Base-by-base conservation (phyloP, 2,888 invertebrate genomes). In the Carpatolechia fugitivella region DNA sequence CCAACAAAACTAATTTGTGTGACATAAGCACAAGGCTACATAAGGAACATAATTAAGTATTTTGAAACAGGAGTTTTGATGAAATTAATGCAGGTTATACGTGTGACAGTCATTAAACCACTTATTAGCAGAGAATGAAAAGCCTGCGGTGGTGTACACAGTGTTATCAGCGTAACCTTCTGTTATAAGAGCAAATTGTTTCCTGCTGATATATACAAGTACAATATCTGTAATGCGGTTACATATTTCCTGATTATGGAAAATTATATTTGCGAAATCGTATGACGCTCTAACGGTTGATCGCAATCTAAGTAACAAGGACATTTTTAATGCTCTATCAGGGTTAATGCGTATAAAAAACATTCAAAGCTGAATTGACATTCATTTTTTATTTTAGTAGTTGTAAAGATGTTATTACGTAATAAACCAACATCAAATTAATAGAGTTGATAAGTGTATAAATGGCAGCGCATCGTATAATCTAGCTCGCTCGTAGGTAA, bases 111-210 rank as follows among this genome's bases (percentile, higher is more conserved):
- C 1, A 20, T 20, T 18, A 18, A 18, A 18, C 7, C 11, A 41
- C n/a, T 41, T 30, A 30, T 48, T 48, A 14, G 18, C 11, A 7
- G 30, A 31, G 49, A 49, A 35, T 35, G 35, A 35, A 20, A 36
- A 14, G n/a, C 3, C 31, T 3, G 30, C 10, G 30, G 29, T 6
- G 7, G 16, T 36, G 13, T 29, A 51, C 35, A 38, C 47, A 38
- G 69, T 69, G 79, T 85, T 88, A 89, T 85, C 86, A 78, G 71
- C 64, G 67, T 79, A 80, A 83, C 88, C 88, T 89, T 89, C 87
- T 81, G 69, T 44, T 44, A 44, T 68, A 68, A 74, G 80, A 79
- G 80, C 77, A 83, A 86, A 88, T 87, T 82, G 81, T 86, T 89
- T 89, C 88, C 89, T 85, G 69, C 70, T 83, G 74, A 77, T 83